Evolutionary conservation across 2,888 invertebrate genomes (phyloP), one percentile per base, ranked within the genome.

Genomic region (Zeuzera pyrina): DNA sequence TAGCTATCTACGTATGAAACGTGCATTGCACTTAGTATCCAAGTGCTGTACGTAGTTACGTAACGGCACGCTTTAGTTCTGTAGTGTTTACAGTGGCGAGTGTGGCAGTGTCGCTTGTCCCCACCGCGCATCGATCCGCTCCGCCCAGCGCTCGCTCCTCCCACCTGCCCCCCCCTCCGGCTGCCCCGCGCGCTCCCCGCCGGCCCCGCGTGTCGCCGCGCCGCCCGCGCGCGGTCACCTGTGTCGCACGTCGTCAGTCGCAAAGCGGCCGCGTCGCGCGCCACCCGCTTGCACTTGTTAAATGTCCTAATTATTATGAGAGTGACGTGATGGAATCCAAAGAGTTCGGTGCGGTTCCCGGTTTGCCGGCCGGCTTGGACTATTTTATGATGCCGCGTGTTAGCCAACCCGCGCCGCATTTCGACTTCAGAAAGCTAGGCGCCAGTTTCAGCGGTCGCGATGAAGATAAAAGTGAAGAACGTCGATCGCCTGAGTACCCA

Each of bases 351-450:
- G 72, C 69, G 61, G 71, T 76, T 45, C 74, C 81, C 69, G 74
- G 77, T 63, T 55, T 81, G 45, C 78, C 84, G 47, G 71, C 77
- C 49, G 81, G 81, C 35, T 49, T 84, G 60, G 83, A 84, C 71
- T 84, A 84, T 55, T 84, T 84, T 51, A 78, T 84, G 77, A 76
- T 84, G 81, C 84, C 70, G 57, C 85, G 88, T 12, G 90, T 92
- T 31, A 84, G 91, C 41, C 92, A 92, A 58, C 93, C 89, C 52
- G 91, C 94, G 89, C 94, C 94, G 51, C 94, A 94, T 29, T 94
- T 94, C 67, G 94, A 95, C 76, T 94, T 91, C 61, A 87, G 93
- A 34, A 91, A 91, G 61, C 79, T 91, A 33, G 88, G 90, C 37
- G 87, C 88, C 44, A 86, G 88, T 39, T 85, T 89, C 54, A 87